Evolutionary conservation across 37 sponge, comb jelly and placozoan genomes (phyloP).

Genomic region (Halichondria panicea): DNA sequence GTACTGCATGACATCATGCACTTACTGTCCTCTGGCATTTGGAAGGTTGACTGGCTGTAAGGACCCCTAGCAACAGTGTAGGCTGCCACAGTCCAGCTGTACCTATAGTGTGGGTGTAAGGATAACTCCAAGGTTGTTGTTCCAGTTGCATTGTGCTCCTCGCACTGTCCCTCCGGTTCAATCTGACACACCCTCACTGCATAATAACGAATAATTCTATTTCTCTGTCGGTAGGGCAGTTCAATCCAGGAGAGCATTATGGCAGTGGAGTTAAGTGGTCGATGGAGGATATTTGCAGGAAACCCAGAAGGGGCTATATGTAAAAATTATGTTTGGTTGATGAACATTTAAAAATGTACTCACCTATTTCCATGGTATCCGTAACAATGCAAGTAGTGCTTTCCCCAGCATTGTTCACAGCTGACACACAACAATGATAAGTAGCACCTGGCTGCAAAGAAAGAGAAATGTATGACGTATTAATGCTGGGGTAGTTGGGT

Average conservation of each 20-base stretch:
- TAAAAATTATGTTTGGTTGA: neutral
- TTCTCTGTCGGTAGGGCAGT: neutral
- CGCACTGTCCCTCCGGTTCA: neutral
- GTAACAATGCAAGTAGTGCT: neutral
- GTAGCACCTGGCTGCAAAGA: neutral
- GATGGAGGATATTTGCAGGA: neutral
- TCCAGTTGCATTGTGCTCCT: neutral
- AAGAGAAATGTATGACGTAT: too few relatives aligned
- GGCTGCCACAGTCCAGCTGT: slow-evolving; percentile 12
- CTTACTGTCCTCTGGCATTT: too few relatives aligned
- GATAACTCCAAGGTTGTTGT: neutral
- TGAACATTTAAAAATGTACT: neutral
- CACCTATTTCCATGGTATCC: slow-evolving; percentile 5
- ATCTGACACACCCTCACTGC: neutral
- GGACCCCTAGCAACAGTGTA: too few relatives aligned
- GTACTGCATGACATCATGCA: too few relatives aligned
- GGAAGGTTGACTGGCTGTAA: too few relatives aligned
- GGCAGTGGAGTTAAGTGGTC: neutral
- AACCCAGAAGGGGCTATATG: slow-evolving; percentile 16
- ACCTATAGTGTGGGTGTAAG: slow-evolving; percentile 9
- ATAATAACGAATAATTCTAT: neutral
- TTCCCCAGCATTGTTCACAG: neutral
- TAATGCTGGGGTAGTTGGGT: too few relatives aligned
- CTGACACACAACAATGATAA: neutral
- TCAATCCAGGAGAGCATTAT: neutral